Evolutionary conservation across 2,888 invertebrate species (phyloP), one percentile per base, ranked within the genome.

Genomic region (Steinernema hermaphroditum): DNA sequence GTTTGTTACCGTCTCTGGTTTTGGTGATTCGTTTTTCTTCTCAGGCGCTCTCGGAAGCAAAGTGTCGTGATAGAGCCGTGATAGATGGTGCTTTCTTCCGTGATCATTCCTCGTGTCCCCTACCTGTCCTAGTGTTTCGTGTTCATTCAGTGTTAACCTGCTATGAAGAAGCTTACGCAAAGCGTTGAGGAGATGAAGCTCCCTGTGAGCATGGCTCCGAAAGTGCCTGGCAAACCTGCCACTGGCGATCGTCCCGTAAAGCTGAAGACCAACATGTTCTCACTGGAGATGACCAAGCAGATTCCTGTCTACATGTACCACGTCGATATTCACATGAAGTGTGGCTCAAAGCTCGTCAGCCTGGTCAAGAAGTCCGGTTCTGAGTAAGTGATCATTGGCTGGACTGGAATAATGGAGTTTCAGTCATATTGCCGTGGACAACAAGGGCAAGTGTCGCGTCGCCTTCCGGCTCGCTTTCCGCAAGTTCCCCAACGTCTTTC

Each of bases 381-480:
- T 19, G 46, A 46, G 46, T 46, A 19, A 46, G 16, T 41, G n/a
- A 2, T 46, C 46, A 24, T 29, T 16, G 0, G 14, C 19, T 19
- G 27, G 22, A 46, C 69, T 46, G n/a, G 24, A 14, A 44, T 12
- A 22, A 19, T 2, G 14, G 37, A 19, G 2, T 49, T 72, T 32
- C 37, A 77, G 77, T 54, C 34, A 50, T 6, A 78, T 77, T 12
- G 70, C 74, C 37, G 72, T 73, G 9, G 77, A 77, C 54, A 68
- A 74, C 37, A 74, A 69, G 19, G 46, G 46, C 37, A 74, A 72
- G 27, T 77, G 77, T 43, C 77, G 77, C 16, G 34, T 37, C 29
- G 77, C 69, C 32, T 78, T 74, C 32, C 72, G 70, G 4, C 19
- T 43, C 24, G 43, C 77, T 2, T 22, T 76, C 34, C 62, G 41